Base-by-base conservation (phyloP, 2,888 invertebrate species). In the Agrotis clavis region DNA sequence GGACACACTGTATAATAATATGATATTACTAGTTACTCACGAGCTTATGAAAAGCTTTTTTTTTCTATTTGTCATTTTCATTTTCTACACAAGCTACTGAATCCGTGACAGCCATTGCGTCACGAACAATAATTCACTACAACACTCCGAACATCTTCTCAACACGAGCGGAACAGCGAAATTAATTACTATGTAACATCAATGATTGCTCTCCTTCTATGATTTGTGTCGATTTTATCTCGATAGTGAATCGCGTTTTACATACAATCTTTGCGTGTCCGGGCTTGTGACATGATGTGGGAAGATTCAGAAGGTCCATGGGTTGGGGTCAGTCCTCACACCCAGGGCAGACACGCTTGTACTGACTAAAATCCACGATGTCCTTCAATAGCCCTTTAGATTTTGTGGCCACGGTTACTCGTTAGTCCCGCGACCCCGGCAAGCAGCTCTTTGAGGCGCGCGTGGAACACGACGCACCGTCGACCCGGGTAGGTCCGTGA, bases 241-340 rank as follows among this genome's bases (percentile, higher is more conserved):
- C 81, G 83, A 87, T 85, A 69, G 80, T 67, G 74, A 81, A 82
- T 88, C 77, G 84, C 85, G 84, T 89, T 91, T 89, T 88, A 88
- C 90, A 91, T 91, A 90, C 85, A 81, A 35, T 86, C 84, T 76
- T 89, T 77, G 89, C 89, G 80, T 89, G 89, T 68, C 72, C 53
- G 70, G 60, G 35, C 54, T 30, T n/a, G 11, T 21, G 14, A n/a
- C 30, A 19, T 2, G 4, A 35, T 11, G 62, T 3, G 11, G 11
- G 2, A 2, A 7, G 1, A 0, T 16, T 1, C 60, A 78, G 79
- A 80, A 80, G 79, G 21, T 48, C 4, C 1, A 35, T 6, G 35
- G 35, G 5, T 35, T n/a, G n/a, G n/a, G n/a, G n/a, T n/a, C n/a
- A 35, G 5, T 5, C 6, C 7, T 25, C 25, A 25, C 35, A 35